phyloP scores from a whole-genome alignment of 2,797 vertebrate species.

The Tapirus indicus region DNA sequence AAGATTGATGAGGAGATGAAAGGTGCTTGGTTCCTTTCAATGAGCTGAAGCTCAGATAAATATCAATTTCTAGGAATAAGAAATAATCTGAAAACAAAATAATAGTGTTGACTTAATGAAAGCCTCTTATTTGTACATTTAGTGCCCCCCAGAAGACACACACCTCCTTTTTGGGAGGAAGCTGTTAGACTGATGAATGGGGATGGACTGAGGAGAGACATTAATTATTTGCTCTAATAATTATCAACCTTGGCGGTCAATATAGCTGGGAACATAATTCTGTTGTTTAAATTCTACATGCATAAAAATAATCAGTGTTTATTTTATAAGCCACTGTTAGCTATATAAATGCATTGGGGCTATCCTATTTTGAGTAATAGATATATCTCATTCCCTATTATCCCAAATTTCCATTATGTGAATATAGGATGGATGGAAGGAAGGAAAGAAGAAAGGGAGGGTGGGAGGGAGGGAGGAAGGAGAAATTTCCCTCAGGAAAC shows the following conservation, averaged over 20 bases:
- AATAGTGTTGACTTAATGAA: slow-evolving; percentile 3
- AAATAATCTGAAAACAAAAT: slow-evolving; percentile 49
- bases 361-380: neutral
- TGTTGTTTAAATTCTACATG: slow-evolving; percentile 34
- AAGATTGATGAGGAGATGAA: neutral
- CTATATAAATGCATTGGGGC: neutral
- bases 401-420: neutral
- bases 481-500: neutral
- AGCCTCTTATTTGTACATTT: neutral
- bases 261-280: slow-evolving; percentile 7
- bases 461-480: neutral
- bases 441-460: neutral
- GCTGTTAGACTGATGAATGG: slow-evolving; percentile 4
- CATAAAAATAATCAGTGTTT: neutral
- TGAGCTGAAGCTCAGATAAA: slow-evolving; percentile 2
- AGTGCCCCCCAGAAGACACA: neutral
- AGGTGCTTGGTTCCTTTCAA: slow-evolving; percentile 7
- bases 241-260: neutral
- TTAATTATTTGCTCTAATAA: slow-evolving; percentile 51
- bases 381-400: neutral
- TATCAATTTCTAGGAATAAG: slow-evolving; percentile 14
- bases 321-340: slow-evolving; percentile 35
- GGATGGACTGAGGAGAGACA: neutral
- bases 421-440: neutral
- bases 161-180: neutral